These are phyloP conservation scores for Drosophila dunni DNA, from an alignment of 1,140 invertebrate genomes.

Conservation along the genomic window DNA sequence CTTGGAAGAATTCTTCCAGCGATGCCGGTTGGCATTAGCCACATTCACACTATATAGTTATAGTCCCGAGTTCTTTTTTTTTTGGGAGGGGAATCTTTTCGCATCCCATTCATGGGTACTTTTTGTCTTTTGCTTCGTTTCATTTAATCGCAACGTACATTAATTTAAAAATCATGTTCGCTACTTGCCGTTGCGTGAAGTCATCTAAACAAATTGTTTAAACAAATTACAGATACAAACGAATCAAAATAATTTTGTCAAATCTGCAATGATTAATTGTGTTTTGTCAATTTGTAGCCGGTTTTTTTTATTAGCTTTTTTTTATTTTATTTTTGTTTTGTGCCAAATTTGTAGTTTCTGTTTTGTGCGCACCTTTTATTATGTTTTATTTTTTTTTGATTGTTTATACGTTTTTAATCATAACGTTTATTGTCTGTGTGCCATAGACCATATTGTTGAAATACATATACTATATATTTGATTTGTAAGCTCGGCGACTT, in stretches of 20 bases:
- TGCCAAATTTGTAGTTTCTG: conserved; percentile 44
- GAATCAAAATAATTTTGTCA: conserved; percentile 50
- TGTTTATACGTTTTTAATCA: conserved; percentile 80
- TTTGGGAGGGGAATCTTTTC: no score
- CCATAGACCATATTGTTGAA: conserved; percentile 56
- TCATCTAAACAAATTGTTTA: conserved; percentile 72
- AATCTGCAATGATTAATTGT: conserved; percentile 65
- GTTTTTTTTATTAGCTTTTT: conserved; percentile 8
- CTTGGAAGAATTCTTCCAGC: conserved; percentile 17
- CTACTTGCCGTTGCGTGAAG: conserved; percentile 63
- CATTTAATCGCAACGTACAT: conserved; percentile 48
- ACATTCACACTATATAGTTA: neutral
- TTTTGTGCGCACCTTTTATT: conserved; percentile 42
- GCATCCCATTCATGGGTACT: conserved; percentile 15
- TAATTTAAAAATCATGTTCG: conserved; percentile 68
- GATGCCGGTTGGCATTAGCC: conserved; percentile 15
- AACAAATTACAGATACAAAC: conserved; percentile 67
- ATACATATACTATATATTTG: conserved; percentile 1
- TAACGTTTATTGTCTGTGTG: conserved; percentile 70
- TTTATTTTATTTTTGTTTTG: conserved; percentile 7
- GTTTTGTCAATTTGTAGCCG: conserved; percentile 35
- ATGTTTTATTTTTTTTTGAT: conserved; percentile 64
- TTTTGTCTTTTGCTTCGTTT: conserved; percentile 55
- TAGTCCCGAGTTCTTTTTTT: conserved; percentile 16
- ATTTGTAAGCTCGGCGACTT: conserved; percentile 47